Evolutionary conservation across 1,140 invertebrate species (phyloP).

Genomic region (Drosophila leontia): DNA sequence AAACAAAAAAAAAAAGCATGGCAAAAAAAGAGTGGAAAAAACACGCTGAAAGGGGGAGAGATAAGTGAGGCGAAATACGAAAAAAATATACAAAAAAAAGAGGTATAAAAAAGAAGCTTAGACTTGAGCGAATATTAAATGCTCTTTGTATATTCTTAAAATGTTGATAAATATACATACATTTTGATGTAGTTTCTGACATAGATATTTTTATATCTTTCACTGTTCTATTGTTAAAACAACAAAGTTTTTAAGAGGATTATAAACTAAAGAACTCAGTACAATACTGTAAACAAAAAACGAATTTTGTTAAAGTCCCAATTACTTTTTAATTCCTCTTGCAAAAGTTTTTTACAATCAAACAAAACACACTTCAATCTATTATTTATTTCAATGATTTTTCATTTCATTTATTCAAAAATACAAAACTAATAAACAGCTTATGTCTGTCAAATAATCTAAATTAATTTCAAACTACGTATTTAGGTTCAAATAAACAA

Average conservation of each 20-base stretch:
- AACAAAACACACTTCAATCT: background rate
- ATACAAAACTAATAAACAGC: background rate
- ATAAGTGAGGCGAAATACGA: conserved; percentile 18
- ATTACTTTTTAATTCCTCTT: background rate
- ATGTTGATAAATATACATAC: background rate
- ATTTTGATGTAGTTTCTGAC: background rate
- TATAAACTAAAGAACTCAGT: too few species aligned
- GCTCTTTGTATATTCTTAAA: background rate
- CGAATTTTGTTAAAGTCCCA: background rate
- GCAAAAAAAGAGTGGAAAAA: conserved; percentile 30
- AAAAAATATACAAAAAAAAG: conserved; percentile 30
- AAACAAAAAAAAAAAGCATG: conserved; percentile 38
- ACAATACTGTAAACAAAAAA: background rate
- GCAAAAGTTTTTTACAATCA: background rate
- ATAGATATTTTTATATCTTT: too few species aligned
- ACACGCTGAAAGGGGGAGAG: conserved; percentile 20
- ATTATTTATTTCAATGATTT: background rate
- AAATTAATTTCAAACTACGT: background rate
- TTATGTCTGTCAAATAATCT: background rate
- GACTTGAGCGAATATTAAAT: conserved; percentile 13
- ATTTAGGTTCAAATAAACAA: background rate
- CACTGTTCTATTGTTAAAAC: too few species aligned
- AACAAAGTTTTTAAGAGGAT: too few species aligned
- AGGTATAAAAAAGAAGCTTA: background rate
- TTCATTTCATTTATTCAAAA: background rate